Evolutionary conservation across 2,888 invertebrate genomes (phyloP).

Genomic region (Noctua comes): DNA sequence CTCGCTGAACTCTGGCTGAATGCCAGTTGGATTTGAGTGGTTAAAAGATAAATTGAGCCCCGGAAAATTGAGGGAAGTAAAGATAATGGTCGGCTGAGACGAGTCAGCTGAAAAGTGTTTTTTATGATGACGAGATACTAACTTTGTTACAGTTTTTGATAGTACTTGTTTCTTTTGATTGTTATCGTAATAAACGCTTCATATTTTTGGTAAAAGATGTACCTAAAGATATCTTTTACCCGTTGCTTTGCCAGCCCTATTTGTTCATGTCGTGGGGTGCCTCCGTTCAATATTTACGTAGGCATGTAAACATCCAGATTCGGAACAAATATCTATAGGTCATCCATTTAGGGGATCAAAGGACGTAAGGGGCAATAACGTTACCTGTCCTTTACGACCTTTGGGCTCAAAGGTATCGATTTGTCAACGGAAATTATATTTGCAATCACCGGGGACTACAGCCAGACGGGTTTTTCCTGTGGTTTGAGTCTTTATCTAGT

Average conservation of each 20-base stretch:
- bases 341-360: constrained; percentile 39
- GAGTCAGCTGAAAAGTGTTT: constrained; percentile 65
- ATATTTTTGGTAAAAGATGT: constrained; percentile 23
- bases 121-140: constrained; percentile 56
- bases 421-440: constrained; percentile 45
- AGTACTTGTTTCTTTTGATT: constrained; percentile 45
- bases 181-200: constrained; percentile 43
- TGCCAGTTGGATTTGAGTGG: constrained; percentile 75
- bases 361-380: constrained; percentile 20
- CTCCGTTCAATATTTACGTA: constrained; percentile 33
- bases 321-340: constrained; percentile 35
- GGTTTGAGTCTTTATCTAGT: neutral
- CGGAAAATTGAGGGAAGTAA: constrained; percentile 71
- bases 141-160: constrained; percentile 52
- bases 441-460: constrained; percentile 34
- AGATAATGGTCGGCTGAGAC: constrained; percentile 59
- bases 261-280: constrained; percentile 25
- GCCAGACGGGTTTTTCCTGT: constrained; percentile 8
- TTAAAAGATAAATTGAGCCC: constrained; percentile 72
- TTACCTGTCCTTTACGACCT: constrained; percentile 21
- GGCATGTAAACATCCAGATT: constrained; percentile 35
- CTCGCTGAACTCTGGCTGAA: constrained; percentile 73
- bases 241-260: constrained; percentile 9
- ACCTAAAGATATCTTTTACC: constrained; percentile 13
- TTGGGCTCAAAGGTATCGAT: constrained; percentile 41